Evolutionary conservation across 1,140 invertebrate species (phyloP).

Genomic region (Hypsibius dujardini): DNA sequence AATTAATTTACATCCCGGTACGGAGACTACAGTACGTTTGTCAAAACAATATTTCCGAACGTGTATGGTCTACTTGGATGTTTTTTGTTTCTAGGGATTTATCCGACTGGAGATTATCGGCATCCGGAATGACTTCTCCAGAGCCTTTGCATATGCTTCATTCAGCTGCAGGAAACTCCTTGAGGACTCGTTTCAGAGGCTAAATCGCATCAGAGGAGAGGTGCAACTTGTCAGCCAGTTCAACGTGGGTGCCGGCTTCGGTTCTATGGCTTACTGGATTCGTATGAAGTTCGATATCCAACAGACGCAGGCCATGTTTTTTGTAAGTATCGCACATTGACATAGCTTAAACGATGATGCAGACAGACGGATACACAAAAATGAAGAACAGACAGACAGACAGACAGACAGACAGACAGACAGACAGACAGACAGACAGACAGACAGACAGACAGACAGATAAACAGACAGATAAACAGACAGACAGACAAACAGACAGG

Average conservation of each 20-base stretch:
- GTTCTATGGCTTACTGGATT: conserved; percentile 9
- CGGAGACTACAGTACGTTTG: too few relatives aligned
- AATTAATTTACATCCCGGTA: too few relatives aligned
- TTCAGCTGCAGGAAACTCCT: conserved; percentile 12
- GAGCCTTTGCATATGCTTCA: neutral
- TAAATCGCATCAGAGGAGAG: neutral
- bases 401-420: too few relatives aligned
- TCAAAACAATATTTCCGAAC: neutral
- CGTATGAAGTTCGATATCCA: conserved; percentile 11
- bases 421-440: too few relatives aligned
- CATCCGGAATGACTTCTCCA: neutral
- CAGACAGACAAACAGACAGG: too few relatives aligned
- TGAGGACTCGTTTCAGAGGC: neutral
- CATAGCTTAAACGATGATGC: too few relatives aligned
- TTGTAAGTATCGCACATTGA: neutral
- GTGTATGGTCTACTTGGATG: neutral
- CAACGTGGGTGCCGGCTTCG: neutral
- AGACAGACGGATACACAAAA: too few relatives aligned
- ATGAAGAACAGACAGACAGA: too few relatives aligned
- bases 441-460: too few relatives aligned
- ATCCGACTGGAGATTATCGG: conserved; percentile 1
- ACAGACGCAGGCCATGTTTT: neutral
- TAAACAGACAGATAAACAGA: too few relatives aligned
- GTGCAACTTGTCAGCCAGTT: conserved; percentile 5
- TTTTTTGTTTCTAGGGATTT: conserved; percentile 2